Percentiles rank a stretch among this genome's conserved stretches.
phyloP scores from a whole-genome alignment of 2,797 vertebrate species.

The Pangasius macronema region DNA sequence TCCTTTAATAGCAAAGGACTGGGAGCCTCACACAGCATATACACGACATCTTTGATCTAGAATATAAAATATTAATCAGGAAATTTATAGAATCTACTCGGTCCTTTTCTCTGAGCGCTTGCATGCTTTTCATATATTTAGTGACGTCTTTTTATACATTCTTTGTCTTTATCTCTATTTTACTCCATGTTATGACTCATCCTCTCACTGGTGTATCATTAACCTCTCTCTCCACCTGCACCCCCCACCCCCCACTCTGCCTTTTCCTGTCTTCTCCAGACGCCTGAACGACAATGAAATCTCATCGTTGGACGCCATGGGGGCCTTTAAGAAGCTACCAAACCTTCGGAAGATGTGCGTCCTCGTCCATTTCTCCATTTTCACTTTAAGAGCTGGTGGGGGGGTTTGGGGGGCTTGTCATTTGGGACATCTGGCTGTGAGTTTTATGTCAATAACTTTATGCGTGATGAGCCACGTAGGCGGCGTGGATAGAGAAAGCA shows the following conservation, averaged over 20 bases:
- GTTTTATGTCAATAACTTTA: slow-evolving; percentile 47
- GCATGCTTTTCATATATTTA: slow-evolving; percentile 38
- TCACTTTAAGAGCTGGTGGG: slow-evolving; percentile 22
- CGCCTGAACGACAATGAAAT: slow-evolving; percentile 97
- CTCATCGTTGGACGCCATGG: slow-evolving; percentile 82
- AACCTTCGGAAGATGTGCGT: slow-evolving; percentile 92
- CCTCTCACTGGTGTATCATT: slow-evolving; percentile 58
- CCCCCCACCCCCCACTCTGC: not conserved
- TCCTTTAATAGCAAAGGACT: not conserved
- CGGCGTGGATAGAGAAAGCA: slow-evolving; percentile 18
- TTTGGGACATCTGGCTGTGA: slow-evolving; percentile 26
- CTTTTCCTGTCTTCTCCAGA: slow-evolving; percentile 70
- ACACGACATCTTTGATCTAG: not conserved
- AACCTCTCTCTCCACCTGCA: slow-evolving; percentile 53
- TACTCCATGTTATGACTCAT: slow-evolving; percentile 46
- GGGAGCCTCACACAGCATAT: too few species aligned
- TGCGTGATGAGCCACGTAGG: slow-evolving; percentile 25
- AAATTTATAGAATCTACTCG: not conserved
- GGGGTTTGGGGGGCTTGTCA: not conserved
- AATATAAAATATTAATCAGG: slow-evolving; percentile 20
- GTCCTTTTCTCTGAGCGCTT: slow-evolving; percentile 10
- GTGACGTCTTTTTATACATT: not conserved
- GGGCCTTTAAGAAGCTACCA: slow-evolving; percentile 91
- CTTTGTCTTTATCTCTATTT: slow-evolving; percentile 19
- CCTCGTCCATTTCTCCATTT: slow-evolving; percentile 1